Conservation (phyloP, 2,113 vertebrate genomes). For the Macquaria australasica region DNA sequence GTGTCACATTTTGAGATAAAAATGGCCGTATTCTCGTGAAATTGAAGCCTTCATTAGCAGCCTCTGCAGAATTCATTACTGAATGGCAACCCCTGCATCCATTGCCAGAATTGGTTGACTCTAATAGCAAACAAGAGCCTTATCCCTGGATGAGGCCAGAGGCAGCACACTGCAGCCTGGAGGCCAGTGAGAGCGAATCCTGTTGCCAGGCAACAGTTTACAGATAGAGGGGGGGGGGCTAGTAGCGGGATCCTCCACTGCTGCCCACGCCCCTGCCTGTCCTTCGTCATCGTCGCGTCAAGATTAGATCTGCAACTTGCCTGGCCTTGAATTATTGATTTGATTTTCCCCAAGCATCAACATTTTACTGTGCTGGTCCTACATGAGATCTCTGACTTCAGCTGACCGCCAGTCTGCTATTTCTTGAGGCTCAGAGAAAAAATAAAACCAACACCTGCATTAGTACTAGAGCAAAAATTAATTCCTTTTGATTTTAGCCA, state of each 20-base stretch:
- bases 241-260: slow-evolving; percentile 67
- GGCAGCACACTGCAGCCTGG: slow-evolving; percentile 79
- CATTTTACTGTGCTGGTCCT: slow-evolving; percentile 30
- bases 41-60: slow-evolving; percentile 58
- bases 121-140: slow-evolving; percentile 63
- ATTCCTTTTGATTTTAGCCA: background rate
- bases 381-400: slow-evolving; percentile 25
- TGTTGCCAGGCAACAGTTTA: slow-evolving; percentile 87
- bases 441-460: background rate
- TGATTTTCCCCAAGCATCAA: slow-evolving; percentile 32
- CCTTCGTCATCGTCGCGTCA: slow-evolving; percentile 73
- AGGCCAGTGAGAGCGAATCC: slow-evolving; percentile 77
- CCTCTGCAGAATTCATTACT: slow-evolving; percentile 57
- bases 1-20: slow-evolving; percentile 30
- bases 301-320: slow-evolving; percentile 63
- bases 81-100: slow-evolving; percentile 45
- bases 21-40: slow-evolving; percentile 29
- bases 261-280: slow-evolving; percentile 71
- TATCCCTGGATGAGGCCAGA: slow-evolving; percentile 78
- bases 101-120: slow-evolving; percentile 65
- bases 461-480: background rate
- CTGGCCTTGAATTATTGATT: slow-evolving; percentile 74
- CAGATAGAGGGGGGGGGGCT: slow-evolving; percentile 66
- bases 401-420: background rate
- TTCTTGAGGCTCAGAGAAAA: background rate